Evolutionary conservation across 1,140 invertebrate species (phyloP).

Genomic region (Phortica variegata): DNA sequence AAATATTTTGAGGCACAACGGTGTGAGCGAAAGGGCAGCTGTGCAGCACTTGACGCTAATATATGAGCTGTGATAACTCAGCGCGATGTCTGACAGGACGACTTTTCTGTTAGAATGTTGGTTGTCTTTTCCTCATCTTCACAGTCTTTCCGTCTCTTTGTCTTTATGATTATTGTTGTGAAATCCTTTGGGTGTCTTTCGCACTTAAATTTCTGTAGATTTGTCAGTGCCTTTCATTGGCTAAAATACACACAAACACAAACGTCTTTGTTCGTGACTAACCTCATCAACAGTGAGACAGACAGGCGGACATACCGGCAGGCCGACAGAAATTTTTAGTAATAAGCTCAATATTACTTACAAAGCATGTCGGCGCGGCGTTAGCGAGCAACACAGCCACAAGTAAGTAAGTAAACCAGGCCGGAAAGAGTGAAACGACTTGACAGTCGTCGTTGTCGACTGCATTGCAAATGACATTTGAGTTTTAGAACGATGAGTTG

Average conservation of each 20-base stretch:
- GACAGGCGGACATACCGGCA: too few species aligned
- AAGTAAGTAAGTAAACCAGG: not conserved
- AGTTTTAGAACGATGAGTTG: too few species aligned
- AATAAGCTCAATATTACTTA: slow-evolving; percentile 35
- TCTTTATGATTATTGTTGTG: slow-evolving; percentile 28
- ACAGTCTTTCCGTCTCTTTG: slow-evolving; percentile 19
- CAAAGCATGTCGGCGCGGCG: not conserved
- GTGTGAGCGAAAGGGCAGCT: too few species aligned
- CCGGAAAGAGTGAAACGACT: too few species aligned
- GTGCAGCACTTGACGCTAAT: slow-evolving; percentile 32
- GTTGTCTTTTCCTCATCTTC: too few species aligned
- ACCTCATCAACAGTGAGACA: too few species aligned
- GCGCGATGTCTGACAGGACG: too few species aligned
- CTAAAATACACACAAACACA: too few species aligned
- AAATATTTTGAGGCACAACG: too few species aligned
- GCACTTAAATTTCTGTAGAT: slow-evolving; percentile 37
- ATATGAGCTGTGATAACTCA: slow-evolving; percentile 49
- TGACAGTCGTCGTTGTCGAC: slow-evolving; percentile 12
- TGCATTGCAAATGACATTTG: slow-evolving; percentile 21
- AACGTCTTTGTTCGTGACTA: too few species aligned
- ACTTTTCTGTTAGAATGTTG: too few species aligned
- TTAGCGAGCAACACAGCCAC: not conserved
- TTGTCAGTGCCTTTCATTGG: too few species aligned
- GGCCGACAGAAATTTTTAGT: slow-evolving; percentile 31
- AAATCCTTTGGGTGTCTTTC: slow-evolving; percentile 45